phyloP scores from a whole-genome alignment of 2,888 invertebrate species.

The Melanostoma scalare region DNA sequence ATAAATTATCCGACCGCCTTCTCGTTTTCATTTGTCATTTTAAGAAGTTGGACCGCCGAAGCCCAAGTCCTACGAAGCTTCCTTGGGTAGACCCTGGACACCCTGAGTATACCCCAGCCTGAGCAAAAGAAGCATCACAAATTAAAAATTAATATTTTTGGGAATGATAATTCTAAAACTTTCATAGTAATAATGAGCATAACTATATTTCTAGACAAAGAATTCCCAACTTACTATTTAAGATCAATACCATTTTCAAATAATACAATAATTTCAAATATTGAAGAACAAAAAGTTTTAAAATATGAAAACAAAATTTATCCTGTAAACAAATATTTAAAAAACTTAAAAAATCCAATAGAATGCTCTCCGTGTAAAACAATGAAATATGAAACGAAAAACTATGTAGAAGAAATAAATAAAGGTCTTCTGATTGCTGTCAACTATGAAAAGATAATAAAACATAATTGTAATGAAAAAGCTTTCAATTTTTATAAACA shows the following conservation, averaged over 20 bases:
- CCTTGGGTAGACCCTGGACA: too few species aligned
- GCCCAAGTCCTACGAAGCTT: too few species aligned
- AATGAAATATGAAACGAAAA: constrained; percentile 1
- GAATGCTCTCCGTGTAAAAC: background rate
- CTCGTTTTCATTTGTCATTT: too few species aligned
- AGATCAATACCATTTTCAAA: background rate
- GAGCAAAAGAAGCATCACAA: too few species aligned
- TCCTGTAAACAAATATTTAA: constrained; percentile 1
- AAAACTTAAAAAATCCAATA: constrained; percentile 3
- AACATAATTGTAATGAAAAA: constrained; percentile 2
- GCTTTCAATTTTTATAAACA: background rate
- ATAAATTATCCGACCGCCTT: too few species aligned
- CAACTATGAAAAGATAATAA: background rate
- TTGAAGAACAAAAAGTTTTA: background rate
- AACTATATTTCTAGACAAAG: background rate
- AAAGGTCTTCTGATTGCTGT: background rate
- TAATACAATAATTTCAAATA: background rate
- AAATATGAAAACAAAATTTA: constrained; percentile 4
- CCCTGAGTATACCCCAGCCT: too few species aligned
- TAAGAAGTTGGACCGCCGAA: too few species aligned
- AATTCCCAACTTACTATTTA: constrained; percentile 5
- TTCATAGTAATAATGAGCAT: background rate
- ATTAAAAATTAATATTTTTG: background rate
- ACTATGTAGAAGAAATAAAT: constrained; percentile 8
- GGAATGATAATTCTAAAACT: background rate